Conservation (phyloP, 1,140 invertebrate species). For the Anastatus disparis region DNA sequence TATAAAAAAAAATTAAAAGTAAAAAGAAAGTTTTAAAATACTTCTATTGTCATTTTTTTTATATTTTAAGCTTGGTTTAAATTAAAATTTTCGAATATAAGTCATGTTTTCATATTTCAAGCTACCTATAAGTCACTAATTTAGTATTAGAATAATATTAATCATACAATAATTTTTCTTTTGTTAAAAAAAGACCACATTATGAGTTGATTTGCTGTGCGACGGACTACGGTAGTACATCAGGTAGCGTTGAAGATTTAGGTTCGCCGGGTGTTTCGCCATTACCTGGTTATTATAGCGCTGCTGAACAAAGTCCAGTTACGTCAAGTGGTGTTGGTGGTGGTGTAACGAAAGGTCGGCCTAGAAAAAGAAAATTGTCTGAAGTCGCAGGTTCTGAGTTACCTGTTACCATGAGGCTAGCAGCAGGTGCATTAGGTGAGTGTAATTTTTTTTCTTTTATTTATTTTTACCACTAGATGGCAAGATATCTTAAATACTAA, state of each 20-base stretch:
- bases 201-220: slow-evolving; percentile 73
- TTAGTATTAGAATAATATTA: too few species aligned
- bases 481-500: too few species aligned
- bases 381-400: slow-evolving; percentile 70
- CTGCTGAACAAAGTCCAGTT: slow-evolving; percentile 65
- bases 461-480: too few species aligned
- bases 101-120: too few species aligned
- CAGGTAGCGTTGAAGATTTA: slow-evolving; percentile 70
- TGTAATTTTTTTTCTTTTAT: background rate
- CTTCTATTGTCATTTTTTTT: too few species aligned
- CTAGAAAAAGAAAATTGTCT: slow-evolving; percentile 81
- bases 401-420: slow-evolving; percentile 76
- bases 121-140: too few species aligned
- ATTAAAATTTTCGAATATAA: too few species aligned
- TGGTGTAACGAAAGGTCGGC: slow-evolving; percentile 81
- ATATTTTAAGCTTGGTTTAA: too few species aligned
- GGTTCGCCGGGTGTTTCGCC: slow-evolving; percentile 70
- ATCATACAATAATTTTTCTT: background rate
- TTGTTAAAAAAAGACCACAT: slow-evolving; percentile 70
- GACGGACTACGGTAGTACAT: slow-evolving; percentile 70
- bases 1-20: too few species aligned
- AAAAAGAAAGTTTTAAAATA: too few species aligned
- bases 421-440: slow-evolving; percentile 70
- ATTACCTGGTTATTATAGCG: slow-evolving; percentile 70
- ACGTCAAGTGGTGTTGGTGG: slow-evolving; percentile 56